phyloP scores from a whole-genome alignment of 2,797 vertebrate genomes.

The Selene dorsalis region DNA sequence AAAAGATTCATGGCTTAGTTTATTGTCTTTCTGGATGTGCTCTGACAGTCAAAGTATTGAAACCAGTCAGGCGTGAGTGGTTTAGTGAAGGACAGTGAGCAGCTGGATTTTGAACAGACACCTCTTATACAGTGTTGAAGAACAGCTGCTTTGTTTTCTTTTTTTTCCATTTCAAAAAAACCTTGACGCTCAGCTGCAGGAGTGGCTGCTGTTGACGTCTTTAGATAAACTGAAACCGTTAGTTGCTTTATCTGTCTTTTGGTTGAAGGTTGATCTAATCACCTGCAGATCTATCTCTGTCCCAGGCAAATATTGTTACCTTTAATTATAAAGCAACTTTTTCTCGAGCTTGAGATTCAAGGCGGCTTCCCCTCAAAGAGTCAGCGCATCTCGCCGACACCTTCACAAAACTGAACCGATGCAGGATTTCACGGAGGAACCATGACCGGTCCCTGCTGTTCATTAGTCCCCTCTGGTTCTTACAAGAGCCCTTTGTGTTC shows the following conservation, averaged over 20 bases:
- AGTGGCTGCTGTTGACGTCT: too few species aligned
- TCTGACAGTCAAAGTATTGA: too few species aligned
- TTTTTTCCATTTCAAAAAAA: too few species aligned
- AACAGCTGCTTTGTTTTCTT: neutral
- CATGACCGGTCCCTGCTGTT: neutral
- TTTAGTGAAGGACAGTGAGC: neutral
- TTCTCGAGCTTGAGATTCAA: neutral
- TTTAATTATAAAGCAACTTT: neutral
- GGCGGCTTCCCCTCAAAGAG: too few species aligned
- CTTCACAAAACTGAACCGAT: neutral
- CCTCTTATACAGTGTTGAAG: neutral
- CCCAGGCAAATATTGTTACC: neutral
- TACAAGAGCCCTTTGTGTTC: constrained; percentile 19
- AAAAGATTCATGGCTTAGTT: too few species aligned
- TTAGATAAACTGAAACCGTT: neutral
- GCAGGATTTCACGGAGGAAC: neutral
- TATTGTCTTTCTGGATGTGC: too few species aligned
- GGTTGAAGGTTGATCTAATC: neutral
- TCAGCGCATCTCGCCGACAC: neutral
- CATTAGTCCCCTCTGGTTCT: constrained; percentile 19
- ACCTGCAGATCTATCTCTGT: neutral
- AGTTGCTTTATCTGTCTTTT: neutral
- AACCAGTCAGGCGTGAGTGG: too few species aligned
- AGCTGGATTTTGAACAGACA: neutral
- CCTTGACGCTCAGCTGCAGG: neutral